A percentile compares a stretch with the other conserved stretches of the same genome.
Evolutionary conservation across 2,888 invertebrate species (phyloP).

Genomic region (Unio delphinus): DNA sequence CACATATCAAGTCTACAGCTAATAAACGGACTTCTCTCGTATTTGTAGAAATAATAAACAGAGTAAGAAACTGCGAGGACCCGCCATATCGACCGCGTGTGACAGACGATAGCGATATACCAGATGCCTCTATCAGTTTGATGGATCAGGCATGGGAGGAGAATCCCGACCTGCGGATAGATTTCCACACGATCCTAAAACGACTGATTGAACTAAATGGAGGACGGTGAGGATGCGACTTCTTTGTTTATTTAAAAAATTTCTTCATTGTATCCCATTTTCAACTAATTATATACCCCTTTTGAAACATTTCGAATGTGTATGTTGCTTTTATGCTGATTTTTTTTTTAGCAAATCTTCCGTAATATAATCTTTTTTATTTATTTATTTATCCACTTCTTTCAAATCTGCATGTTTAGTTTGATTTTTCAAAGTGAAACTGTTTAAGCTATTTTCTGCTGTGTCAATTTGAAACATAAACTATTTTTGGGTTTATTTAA

Average conservation of each 20-base stretch:
- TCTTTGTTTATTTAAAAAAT: background rate
- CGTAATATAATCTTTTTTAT: too few relatives aligned
- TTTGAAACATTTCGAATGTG: too few relatives aligned
- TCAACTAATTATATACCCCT: background rate
- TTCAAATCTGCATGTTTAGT: too few relatives aligned
- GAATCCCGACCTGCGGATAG: slow-evolving; percentile 54
- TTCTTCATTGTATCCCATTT: background rate
- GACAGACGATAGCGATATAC: slow-evolving; percentile 37
- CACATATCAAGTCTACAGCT: background rate
- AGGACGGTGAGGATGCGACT: slow-evolving; percentile 37
- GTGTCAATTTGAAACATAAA: too few relatives aligned
- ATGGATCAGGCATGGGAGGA: slow-evolving; percentile 64
- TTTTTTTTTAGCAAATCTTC: too few relatives aligned
- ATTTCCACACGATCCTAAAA: slow-evolving; percentile 55
- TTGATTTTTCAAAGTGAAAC: too few relatives aligned
- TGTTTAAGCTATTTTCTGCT: too few relatives aligned
- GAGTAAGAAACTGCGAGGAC: slow-evolving; percentile 43
- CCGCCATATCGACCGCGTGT: slow-evolving; percentile 56
- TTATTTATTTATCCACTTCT: too few relatives aligned
- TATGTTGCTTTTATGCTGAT: too few relatives aligned
- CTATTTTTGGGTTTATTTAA: too few relatives aligned
- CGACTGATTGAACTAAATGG: slow-evolving; percentile 51
- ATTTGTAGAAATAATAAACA: slow-evolving; percentile 50
- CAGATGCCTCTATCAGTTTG: slow-evolving; percentile 48
- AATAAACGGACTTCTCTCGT: background rate